Evolutionary conservation across 2,797 vertebrate species (phyloP), one percentile per base, ranked within the genome.

Genomic region (Champsocephalus esox): DNA sequence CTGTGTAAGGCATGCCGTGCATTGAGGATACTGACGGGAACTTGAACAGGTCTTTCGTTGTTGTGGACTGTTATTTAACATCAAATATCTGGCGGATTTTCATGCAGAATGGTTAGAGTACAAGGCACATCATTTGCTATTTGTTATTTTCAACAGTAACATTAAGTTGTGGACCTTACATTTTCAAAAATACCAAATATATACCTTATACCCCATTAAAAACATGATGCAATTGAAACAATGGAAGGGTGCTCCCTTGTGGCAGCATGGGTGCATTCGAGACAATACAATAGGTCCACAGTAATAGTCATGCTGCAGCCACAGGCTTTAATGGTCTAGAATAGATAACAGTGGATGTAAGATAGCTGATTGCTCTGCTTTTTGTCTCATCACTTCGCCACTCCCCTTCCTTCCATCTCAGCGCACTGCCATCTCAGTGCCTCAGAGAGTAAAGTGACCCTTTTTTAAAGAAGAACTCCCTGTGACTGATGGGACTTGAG

Each of bases 171-270:
- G 49, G 52, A 51, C n/a, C 21, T 24, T 52, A 17, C 14, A 55
- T 61, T 56, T 70, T 66, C 59, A 64, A 68, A 68, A 69, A 66
- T 13, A 63, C 11, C 14, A 63, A 63, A 28, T 57, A 17, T 41
- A 19, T 71, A 64, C 38, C 58, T 71, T 59, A 61, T 19, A 46
- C 46, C 9, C n/a, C 24, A 57, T 60, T 12, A 59, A 38, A 75
- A 58, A 77, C 41, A 52, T 21, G 2, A 51, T 57, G 28, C 16
- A 54, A n/a, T 67, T 80, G 75, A 54, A 69, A 79, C 86, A 87
- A 87, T 77, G 77, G 90, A 88, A 93, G 80, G 64, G 57, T 91
- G 89, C 92, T 92, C 90, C 90, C 92, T 92, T 86, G 90, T 90
- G 93, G 24, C 77, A 51, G 28, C 10, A 63, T 12, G 41, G 48